These are phyloP conservation scores for Callyntrura guangdongensis DNA, from an alignment of 2,888 invertebrate genomes.

Conservation along the genomic window DNA sequence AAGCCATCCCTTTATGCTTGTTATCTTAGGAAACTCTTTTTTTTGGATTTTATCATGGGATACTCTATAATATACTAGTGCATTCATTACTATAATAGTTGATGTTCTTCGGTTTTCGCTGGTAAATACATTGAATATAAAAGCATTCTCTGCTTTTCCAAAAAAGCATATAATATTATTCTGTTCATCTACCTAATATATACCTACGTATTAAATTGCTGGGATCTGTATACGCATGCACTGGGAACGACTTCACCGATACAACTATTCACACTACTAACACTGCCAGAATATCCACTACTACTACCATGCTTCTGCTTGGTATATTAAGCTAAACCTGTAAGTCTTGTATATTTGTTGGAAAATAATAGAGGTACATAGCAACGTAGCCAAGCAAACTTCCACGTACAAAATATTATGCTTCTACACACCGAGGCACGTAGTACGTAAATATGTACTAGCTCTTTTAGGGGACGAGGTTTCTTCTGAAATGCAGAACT, in stretches of 20 bases:
- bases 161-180: not conserved
- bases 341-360: not conserved
- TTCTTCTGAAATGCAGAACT: not conserved
- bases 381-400: not conserved
- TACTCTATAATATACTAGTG: no score
- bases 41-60: not conserved
- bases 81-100: no score
- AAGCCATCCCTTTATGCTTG: slow-evolving; percentile 10
- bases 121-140: no score
- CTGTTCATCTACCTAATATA: not conserved
- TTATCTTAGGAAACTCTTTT: not conserved
- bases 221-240: slow-evolving; percentile 55
- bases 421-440: not conserved
- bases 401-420: not conserved
- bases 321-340: not conserved
- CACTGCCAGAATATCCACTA: no score
- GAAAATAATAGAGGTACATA: not conserved
- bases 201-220: not conserved
- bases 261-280: no score
- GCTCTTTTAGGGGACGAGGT: not conserved
- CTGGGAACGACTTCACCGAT: slow-evolving; percentile 8
- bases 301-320: not conserved
- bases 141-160: no score
- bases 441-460: not conserved
- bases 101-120: no score